Evolutionary conservation across 1,140 invertebrate species (phyloP).

Genomic region (Triops longicaudatus): DNA sequence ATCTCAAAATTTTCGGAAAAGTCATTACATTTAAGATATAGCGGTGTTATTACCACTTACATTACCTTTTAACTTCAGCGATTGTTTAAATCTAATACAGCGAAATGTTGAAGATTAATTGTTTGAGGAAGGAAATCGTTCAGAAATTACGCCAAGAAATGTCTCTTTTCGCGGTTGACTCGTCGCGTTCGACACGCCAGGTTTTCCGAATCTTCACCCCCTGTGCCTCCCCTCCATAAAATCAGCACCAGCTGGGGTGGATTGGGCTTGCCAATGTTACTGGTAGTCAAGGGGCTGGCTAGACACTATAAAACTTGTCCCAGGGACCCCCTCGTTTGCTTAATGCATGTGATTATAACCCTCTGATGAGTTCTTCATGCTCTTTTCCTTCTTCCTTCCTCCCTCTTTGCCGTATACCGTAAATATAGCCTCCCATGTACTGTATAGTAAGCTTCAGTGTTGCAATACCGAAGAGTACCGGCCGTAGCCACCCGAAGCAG

Average conservation of each 20-base stretch:
- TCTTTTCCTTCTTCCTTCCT: neutral
- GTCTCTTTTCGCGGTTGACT: neutral
- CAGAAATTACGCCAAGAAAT: neutral
- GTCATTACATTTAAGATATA: too few relatives aligned
- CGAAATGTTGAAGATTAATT: neutral
- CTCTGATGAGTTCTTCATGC: neutral
- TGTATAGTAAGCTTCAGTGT: too few relatives aligned
- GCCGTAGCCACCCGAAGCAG: too few relatives aligned
- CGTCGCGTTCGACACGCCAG: neutral
- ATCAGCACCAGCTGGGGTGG: neutral
- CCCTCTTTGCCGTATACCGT: neutral
- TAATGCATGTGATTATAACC: conserved; percentile 15
- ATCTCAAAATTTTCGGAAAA: too few relatives aligned
- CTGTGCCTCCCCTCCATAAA: too few relatives aligned
- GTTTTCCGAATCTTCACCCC: neutral
- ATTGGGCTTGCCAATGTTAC: neutral
- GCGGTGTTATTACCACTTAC: too few relatives aligned
- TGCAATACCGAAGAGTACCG: too few relatives aligned
- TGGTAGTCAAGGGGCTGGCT: neutral
- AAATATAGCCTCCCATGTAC: too few relatives aligned
- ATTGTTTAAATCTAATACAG: too few relatives aligned
- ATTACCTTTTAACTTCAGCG: too few relatives aligned
- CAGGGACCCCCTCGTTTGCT: neutral
- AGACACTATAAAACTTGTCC: neutral
- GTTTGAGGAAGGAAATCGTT: neutral